These are phyloP conservation scores for Tokudaia tokunoshimensis DNA, from an alignment of 2,797 vertebrate genomes.

Conservation along the genomic window DNA sequence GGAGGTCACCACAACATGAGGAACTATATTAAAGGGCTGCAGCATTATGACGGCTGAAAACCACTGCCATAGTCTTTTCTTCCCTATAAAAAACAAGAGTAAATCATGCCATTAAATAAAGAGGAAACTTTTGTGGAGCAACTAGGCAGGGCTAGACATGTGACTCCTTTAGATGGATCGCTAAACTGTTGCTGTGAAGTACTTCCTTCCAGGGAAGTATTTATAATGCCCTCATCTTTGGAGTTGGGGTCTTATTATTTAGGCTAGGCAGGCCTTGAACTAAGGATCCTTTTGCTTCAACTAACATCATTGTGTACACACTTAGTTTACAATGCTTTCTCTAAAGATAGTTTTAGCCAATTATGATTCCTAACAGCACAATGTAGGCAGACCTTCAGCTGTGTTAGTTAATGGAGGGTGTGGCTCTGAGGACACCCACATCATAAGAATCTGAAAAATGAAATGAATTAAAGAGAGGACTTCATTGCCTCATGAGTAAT, in stretches of 20 bases:
- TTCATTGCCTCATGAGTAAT: background rate
- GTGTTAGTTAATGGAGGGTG: background rate
- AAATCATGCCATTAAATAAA: background rate
- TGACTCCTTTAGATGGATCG: background rate
- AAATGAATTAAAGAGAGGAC: background rate
- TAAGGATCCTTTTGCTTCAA: background rate
- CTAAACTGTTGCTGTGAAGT: background rate
- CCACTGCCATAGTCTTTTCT: background rate
- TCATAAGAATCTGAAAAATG: background rate
- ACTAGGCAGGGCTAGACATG: background rate
- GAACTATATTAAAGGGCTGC: background rate
- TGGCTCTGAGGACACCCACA: background rate
- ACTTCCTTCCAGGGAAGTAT: background rate
- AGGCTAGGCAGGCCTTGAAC: background rate
- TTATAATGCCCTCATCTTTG: background rate
- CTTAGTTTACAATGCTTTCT: background rate
- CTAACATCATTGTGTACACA: background rate
- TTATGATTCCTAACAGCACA: background rate
- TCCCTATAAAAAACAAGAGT: constrained; percentile 10
- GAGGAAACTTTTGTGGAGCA: background rate
- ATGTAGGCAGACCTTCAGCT: background rate
- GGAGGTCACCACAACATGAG: background rate
- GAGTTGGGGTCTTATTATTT: background rate
- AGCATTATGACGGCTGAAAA: background rate
- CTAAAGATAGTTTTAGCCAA: constrained; percentile 17